phyloP scores from a whole-genome alignment of 2,113 vertebrate genomes.

The Origma solitaria region DNA sequence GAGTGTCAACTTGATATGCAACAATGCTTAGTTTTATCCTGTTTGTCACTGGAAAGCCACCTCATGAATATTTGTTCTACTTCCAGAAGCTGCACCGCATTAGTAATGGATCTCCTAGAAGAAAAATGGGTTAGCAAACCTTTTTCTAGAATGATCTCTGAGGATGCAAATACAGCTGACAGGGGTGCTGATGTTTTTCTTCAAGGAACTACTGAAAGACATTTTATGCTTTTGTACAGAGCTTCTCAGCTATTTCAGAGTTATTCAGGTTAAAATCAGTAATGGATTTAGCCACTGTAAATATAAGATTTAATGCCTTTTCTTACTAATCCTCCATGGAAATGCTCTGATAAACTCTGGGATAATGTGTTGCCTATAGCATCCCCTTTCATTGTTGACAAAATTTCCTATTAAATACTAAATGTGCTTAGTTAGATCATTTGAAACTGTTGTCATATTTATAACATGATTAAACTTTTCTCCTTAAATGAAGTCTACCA shows the following conservation, averaged over 20 bases:
- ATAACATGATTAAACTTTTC: neutral
- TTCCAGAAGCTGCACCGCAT: neutral
- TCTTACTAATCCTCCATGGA: constrained; percentile 20
- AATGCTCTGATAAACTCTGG: constrained; percentile 26
- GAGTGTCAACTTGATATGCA: neutral
- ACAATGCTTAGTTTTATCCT: neutral
- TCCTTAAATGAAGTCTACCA: neutral
- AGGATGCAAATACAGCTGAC: neutral
- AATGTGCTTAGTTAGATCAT: neutral
- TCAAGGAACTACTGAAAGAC: neutral
- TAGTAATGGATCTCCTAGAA: neutral
- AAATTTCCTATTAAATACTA: constrained; percentile 4
- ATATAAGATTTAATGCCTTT: neutral
- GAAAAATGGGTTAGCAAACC: neutral
- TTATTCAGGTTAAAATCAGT: neutral
- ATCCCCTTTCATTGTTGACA: constrained; percentile 19
- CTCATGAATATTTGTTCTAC: constrained; percentile 24
- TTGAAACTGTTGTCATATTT: neutral
- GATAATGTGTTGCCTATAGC: neutral
- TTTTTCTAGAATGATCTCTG: constrained; percentile 2
- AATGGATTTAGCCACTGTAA: neutral
- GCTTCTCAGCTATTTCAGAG: neutral
- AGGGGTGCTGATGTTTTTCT: neutral
- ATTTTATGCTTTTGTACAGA: neutral
- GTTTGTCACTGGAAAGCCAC: neutral